phyloP scores from a whole-genome alignment of 2,797 vertebrate species.

The Micropoecilia bifurca region DNA sequence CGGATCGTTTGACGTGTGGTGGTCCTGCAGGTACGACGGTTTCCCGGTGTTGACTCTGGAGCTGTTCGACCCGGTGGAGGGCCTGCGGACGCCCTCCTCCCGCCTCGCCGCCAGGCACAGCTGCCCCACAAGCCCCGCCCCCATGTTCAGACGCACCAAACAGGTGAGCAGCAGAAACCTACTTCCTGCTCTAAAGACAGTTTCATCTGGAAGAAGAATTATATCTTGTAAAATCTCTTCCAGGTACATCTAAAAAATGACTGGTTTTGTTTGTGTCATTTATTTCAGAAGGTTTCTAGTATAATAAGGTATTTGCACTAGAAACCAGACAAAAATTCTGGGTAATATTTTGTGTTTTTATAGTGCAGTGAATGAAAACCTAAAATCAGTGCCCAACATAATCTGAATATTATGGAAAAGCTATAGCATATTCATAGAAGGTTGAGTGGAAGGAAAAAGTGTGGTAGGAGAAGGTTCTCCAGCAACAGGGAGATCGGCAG shows the following conservation, averaged over 20 bases:
- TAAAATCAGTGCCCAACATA: not conserved
- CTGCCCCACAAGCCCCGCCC: constrained; percentile 92
- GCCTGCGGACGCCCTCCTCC: constrained; percentile 79
- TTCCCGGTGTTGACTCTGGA: constrained; percentile 93
- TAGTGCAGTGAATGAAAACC: not conserved
- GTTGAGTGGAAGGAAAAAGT: not conserved
- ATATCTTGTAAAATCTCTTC: not conserved
- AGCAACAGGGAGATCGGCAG: not conserved
- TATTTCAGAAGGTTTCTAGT: not conserved
- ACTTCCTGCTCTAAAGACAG: not conserved
- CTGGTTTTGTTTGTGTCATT: not conserved
- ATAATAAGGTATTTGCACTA: not conserved
- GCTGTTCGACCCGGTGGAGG: constrained; percentile 91
- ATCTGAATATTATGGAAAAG: not conserved
- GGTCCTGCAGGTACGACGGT: constrained; percentile 87
- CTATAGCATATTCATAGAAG: not conserved
- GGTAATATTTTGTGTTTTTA: not conserved
- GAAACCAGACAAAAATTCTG: not conserved
- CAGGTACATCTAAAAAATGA: not conserved
- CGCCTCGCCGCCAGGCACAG: constrained; percentile 87
- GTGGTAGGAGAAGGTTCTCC: not conserved
- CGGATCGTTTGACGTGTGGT: not conserved
- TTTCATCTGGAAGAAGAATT: not conserved
- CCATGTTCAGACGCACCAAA: constrained; percentile 97
- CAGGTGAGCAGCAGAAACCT: constrained; percentile 83